phyloP scores from a whole-genome alignment of 2,113 vertebrate genomes.

The Eira barbara region DNA sequence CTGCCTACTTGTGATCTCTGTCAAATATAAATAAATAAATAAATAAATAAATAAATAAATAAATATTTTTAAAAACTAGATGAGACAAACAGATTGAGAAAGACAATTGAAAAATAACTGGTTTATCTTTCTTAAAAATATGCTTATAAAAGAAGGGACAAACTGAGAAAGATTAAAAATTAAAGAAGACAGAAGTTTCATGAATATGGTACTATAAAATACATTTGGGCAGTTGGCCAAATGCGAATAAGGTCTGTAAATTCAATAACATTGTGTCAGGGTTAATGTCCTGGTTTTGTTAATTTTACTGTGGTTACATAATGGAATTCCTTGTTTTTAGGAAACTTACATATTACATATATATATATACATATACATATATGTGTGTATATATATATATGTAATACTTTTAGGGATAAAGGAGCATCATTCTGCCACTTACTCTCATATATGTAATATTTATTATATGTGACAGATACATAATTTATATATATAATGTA shows the following conservation, averaged over 20 bases:
- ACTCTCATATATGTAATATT: neutral
- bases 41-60: too few relatives aligned
- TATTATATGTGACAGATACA: neutral
- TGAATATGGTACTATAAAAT: neutral
- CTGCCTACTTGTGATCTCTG: too few relatives aligned
- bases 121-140: neutral
- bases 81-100: neutral
- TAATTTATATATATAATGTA: neutral
- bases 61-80: neutral
- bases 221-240: neutral
- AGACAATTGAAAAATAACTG: neutral
- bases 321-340: neutral
- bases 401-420: neutral
- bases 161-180: neutral
- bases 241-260: neutral
- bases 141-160: neutral
- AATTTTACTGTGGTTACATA: neutral
- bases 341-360: neutral
- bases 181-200: neutral
- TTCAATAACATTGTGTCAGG: neutral
- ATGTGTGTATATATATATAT: neutral
- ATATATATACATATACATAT: neutral
- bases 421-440: neutral
- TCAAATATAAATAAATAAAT: too few relatives aligned
- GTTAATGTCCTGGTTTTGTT: slow-evolving; percentile 5